These are phyloP conservation scores for Podarcis muralis DNA, from an alignment of 2,113 vertebrate species.

Conservation along the genomic window DNA sequence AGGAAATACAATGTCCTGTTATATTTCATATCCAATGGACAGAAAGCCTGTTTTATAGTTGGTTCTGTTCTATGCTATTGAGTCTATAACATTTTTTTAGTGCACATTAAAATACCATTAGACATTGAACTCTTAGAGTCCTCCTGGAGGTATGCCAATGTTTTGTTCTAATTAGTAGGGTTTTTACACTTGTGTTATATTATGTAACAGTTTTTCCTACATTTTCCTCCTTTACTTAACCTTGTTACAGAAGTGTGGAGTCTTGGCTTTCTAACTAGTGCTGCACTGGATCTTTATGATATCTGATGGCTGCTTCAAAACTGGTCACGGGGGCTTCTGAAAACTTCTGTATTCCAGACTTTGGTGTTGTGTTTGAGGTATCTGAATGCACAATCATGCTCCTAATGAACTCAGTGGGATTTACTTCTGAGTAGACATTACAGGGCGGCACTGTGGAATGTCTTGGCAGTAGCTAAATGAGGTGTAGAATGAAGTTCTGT, in stretches of 20 bases:
- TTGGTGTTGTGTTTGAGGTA: background rate
- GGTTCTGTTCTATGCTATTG: background rate
- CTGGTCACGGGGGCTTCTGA: no score
- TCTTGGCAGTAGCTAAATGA: no score
- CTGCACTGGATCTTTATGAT: background rate
- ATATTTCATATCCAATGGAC: constrained; percentile 5
- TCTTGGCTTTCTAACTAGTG: background rate
- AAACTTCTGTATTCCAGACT: background rate
- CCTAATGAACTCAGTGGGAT: no score
- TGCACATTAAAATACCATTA: background rate
- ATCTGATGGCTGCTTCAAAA: no score
- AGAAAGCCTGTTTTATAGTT: background rate
- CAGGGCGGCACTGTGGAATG: no score
- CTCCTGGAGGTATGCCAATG: background rate
- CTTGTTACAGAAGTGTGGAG: background rate
- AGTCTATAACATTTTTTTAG: background rate
- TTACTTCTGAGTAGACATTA: no score
- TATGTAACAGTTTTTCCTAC: background rate
- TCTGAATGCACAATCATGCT: background rate
- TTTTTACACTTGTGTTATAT: background rate
- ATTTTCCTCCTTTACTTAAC: background rate
- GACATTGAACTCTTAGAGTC: background rate
- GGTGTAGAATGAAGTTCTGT: no score
- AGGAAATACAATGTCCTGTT: constrained; percentile 4
- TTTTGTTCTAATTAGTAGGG: background rate